Percentiles rank a stretch among this genome's conserved stretches.
Conservation (phyloP, 2,797 vertebrate genomes). For the Sebastes nivosus region DNA sequence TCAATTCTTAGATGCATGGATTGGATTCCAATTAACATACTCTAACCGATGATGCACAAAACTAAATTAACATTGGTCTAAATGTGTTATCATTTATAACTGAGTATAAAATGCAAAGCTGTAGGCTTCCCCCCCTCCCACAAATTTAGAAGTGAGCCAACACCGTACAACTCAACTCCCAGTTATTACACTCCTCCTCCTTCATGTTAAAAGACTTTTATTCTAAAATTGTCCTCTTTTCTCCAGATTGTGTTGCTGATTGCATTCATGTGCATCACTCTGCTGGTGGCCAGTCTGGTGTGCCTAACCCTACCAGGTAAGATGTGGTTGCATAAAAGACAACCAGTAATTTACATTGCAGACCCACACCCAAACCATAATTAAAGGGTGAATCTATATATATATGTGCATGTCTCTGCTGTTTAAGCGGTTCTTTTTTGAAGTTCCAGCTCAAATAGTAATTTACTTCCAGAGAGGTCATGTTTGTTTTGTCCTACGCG, state of each 20-base stretch:
- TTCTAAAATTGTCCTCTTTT: constrained; percentile 25
- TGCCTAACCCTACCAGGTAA: constrained; percentile 95
- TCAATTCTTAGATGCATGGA: background rate
- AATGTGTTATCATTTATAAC: background rate
- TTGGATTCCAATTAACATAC: background rate
- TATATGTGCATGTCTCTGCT: background rate
- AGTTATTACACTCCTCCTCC: constrained; percentile 15
- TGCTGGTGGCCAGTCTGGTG: constrained; percentile 93
- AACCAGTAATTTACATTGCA: background rate
- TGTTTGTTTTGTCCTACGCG: background rate
- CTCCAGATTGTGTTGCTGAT: constrained; percentile 92
- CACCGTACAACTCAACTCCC: background rate
- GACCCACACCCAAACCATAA: constrained; percentile 42
- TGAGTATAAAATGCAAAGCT: background rate
- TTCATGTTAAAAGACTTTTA: background rate
- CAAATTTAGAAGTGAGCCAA: constrained; percentile 16
- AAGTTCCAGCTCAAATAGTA: background rate
- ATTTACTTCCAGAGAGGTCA: background rate
- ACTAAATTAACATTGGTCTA: background rate
- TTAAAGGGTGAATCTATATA: constrained; percentile 17
- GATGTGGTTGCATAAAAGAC: constrained; percentile 33
- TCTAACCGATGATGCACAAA: background rate
- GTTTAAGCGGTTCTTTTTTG: background rate
- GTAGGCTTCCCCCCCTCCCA: rapidly evolving
- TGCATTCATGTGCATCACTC: constrained; percentile 94